Base-by-base conservation (phyloP, 2,888 invertebrate species). In the Hirtodrosophila trivittata region DNA sequence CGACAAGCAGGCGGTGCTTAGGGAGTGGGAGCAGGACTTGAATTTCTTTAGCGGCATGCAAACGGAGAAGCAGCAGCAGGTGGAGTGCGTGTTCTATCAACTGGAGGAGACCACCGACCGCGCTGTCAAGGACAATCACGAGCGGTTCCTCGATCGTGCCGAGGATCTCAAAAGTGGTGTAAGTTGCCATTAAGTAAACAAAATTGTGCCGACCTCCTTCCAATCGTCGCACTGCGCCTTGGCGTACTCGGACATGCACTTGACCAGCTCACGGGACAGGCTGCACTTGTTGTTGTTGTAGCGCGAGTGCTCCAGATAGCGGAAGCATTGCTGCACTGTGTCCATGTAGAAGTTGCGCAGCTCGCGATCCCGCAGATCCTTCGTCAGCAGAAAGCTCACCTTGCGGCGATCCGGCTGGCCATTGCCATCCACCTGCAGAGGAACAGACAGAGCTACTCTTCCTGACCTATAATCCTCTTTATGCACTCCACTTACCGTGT, bases 201-300 rank as follows among this genome's bases (percentile, higher is more conserved):
- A 86, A 60, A 92, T 66, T 55, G 56, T 82, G 13, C 90, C 90
- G 28, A 90, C 91, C 62, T 93, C 92, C 52, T 93, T 93, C 95
- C 95, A 95, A 81, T 95, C 95, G 13, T 94, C 94, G 80, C 95
- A 95, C 86, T 94, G 94, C 1, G 93, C 92, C 85, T 92, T 92
- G n/a, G 94, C 95, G 80, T 94, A 95, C 64, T 95, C 94, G 0
- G 93, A 92, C 76, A 95, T 90, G 78, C 95, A 95, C 66, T 92
- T 92, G 49, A 94, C 41, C 1, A 70, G 51, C 37, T 70, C 74
- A 3, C 69, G 35, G 0, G 95, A 93, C 83, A 93, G 94, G 45
- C 92, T 92, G 77, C 95, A 95, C 68, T 93, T 93, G 49, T 33
- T 54, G 70, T 93, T 93, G 32, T 41, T 45, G 14, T 39, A 50